Base-by-base conservation (phyloP, 2,797 vertebrate genomes). In the Atherinosoma microstoma region DNA sequence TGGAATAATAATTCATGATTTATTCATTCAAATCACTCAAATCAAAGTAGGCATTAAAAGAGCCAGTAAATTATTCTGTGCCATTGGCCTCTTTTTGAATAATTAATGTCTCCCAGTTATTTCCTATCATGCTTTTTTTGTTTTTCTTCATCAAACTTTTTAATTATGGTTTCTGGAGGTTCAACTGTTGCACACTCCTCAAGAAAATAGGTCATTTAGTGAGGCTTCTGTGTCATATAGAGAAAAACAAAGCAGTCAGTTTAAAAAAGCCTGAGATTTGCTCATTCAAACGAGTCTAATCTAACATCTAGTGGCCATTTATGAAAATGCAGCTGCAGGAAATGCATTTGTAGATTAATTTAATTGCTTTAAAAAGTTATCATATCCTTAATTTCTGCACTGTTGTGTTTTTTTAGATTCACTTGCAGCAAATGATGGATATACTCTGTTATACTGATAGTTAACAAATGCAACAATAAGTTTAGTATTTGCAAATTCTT, bases 1-100 rank as follows among this genome's bases (percentile, higher is more conserved):
- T 38, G 66, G 42, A 49, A 34, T 65, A 69, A 51, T 77, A 38
- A 49, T 58, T 20, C 38, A 49, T 51, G 0, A 2, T 82, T 75
- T 67, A 51, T 63, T 61, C 22, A 65, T 63, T 29, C 9, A 30
- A 59, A 63, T 59, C 0, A 27, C 69, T 58, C 4, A 74, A 70
- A 77, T 70, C 27, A 38, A 65, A 60, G 51, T 66, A 15, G 29
- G n/a, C 64, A 35, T 18, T 49, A 71, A 78, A 70, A 42, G 34
- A 38, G 47, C 12, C 4, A 53, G 56, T 32, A 38, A 22, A 22
- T 67, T 4, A 62, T 61, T 60, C 18, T 53, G n/a, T 49, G 4
- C 56, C 27, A 45, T 16, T 22, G 13, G 61, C 54, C 40, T 62
- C 2, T 35, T 61, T 66, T 38, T 67, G 10, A 67, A 59, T 40